Percentiles rank a stretch among this genome's conserved stretches.
These are phyloP conservation scores for Ornithorhynchus anatinus DNA, from an alignment of 2,113 vertebrate genomes.

Conservation along the genomic window DNA sequence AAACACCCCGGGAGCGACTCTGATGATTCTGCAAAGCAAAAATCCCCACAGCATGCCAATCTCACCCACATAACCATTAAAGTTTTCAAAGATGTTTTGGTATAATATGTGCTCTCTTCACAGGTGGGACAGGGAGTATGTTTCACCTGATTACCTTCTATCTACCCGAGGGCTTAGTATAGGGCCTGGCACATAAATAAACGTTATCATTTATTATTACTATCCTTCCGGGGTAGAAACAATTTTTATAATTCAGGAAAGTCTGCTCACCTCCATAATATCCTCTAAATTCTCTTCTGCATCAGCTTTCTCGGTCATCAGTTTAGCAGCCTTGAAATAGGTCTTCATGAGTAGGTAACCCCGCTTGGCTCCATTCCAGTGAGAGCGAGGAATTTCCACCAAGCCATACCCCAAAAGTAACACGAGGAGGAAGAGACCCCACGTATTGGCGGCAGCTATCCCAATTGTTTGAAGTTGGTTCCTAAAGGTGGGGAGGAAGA, in stretches of 20 bases:
- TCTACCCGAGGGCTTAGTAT: too few relatives aligned
- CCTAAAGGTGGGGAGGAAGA: constrained; percentile 67
- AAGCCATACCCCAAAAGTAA: constrained; percentile 90
- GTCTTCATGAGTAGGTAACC: constrained; percentile 85
- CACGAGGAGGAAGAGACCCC: constrained; percentile 94
- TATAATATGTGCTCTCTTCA: too few relatives aligned
- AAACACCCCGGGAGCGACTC: too few relatives aligned
- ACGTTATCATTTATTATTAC: too few relatives aligned
- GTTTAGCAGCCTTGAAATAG: constrained; percentile 90
- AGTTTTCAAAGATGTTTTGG: too few relatives aligned
- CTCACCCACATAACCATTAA: too few relatives aligned
- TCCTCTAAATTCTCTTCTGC: constrained; percentile 90
- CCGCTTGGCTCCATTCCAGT: constrained; percentile 86
- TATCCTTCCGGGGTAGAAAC: background rate
- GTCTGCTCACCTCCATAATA: constrained; percentile 83
- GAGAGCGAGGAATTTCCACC: constrained; percentile 92
- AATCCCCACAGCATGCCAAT: too few relatives aligned
- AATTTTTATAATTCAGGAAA: background rate
- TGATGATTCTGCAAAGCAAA: too few relatives aligned
- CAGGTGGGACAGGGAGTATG: too few relatives aligned
- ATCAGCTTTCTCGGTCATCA: constrained; percentile 88
- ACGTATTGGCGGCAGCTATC: constrained; percentile 92
- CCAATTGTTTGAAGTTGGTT: constrained; percentile 87
- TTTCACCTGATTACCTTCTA: too few relatives aligned
- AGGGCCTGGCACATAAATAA: too few relatives aligned